Percentiles rank a stretch among this genome's conserved stretches.
Conservation (phyloP, 2,888 invertebrate species). For the Pristionchus exspectatus region DNA sequence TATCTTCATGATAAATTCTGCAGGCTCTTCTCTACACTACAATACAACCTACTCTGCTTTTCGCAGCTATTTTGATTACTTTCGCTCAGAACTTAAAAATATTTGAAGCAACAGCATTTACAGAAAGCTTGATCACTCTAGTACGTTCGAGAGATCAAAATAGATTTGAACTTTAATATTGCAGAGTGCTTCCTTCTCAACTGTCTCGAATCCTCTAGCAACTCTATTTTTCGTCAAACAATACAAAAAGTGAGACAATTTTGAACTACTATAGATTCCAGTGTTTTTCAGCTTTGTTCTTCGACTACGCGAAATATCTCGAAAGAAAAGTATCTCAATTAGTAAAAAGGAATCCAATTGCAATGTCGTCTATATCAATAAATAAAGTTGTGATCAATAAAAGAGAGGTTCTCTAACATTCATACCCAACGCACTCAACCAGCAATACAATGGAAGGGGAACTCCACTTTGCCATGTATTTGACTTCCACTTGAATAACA, state of each 20-base stretch:
- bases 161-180: not conserved
- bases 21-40: conserved; percentile 17
- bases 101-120: not conserved
- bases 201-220: not conserved
- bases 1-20: not conserved
- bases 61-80: not conserved
- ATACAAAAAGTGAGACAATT: not conserved
- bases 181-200: not conserved
- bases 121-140: not conserved
- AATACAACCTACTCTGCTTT: not conserved
- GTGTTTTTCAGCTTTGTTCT: not conserved
- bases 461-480: not conserved
- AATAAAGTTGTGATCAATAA: not conserved
- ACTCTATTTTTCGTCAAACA: not conserved
- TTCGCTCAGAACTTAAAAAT: not conserved
- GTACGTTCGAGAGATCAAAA: not conserved
- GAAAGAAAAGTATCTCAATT: not conserved
- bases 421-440: not conserved
- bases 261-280: not conserved
- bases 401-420: not conserved
- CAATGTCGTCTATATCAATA: not conserved
- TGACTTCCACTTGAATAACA: not conserved
- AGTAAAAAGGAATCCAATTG: not conserved
- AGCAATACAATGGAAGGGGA: not conserved
- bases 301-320: not conserved